A percentile compares a stretch with the other conserved stretches of the same genome.
Evolutionary conservation across 2,888 invertebrate species (phyloP).

Genomic region (Micoletzkya japonica): DNA sequence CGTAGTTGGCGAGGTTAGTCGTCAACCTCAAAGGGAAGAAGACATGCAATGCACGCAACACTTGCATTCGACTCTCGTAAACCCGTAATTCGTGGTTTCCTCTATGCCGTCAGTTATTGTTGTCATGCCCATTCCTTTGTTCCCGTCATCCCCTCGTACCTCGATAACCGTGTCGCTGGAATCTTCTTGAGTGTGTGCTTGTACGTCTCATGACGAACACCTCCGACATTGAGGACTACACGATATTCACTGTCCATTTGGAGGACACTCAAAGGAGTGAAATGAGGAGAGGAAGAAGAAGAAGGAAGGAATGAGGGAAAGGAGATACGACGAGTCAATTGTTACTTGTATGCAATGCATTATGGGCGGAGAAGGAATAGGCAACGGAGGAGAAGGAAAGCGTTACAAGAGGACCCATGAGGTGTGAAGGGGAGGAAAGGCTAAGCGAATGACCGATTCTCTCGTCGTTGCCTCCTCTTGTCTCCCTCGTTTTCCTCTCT

Average conservation of each 20-base stretch:
- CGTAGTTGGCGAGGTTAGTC: conserved; percentile 97
- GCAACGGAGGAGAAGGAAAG: conserved; percentile 23
- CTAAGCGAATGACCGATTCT: too few species aligned
- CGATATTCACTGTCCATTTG: conserved; percentile 69
- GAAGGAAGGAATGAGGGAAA: not conserved
- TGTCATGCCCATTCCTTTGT: not conserved
- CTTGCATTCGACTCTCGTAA: not conserved
- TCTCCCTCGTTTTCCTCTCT: too few species aligned
- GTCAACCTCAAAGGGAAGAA: conserved; percentile 71
- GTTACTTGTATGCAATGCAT: too few species aligned
- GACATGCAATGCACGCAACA: not conserved
- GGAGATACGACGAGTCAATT: not conserved
- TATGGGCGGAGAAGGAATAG: conserved; percentile 1
- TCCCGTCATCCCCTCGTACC: conserved; percentile 61
- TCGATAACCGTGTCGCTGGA: conserved; percentile 81
- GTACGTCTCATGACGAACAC: conserved; percentile 83
- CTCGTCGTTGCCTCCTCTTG: too few species aligned
- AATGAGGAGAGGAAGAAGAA: not conserved
- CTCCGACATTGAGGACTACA: conserved; percentile 94
- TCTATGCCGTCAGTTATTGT: too few species aligned
- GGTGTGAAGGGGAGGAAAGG: too few species aligned
- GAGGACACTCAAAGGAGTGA: conserved; percentile 4
- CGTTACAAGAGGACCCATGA: too few species aligned
- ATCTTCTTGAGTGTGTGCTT: conserved; percentile 80
- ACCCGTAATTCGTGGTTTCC: not conserved